phyloP scores from a whole-genome alignment of 2,797 vertebrate species.

The Clangula hyemalis region DNA sequence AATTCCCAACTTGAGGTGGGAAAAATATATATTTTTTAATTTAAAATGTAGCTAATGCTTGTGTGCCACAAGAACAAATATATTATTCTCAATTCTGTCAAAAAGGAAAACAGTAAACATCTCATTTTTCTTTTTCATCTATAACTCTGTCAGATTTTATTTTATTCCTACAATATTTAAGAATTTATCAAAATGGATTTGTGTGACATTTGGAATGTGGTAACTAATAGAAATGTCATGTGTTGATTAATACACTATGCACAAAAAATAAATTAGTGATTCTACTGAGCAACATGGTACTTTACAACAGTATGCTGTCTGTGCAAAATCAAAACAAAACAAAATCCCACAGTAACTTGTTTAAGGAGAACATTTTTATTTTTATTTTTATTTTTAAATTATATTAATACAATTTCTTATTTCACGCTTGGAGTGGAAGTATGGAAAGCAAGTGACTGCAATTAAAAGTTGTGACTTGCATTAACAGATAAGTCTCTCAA shows the following conservation, averaged over 20 bases:
- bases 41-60: background rate
- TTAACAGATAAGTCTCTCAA: background rate
- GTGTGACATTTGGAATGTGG: background rate
- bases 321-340: background rate
- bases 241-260: background rate
- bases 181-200: background rate
- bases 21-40: background rate
- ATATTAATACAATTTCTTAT: background rate
- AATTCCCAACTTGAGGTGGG: background rate
- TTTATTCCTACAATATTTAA: background rate
- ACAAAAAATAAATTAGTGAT: background rate
- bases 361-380: background rate
- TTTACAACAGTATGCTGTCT: background rate
- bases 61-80: background rate
- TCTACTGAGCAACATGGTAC: background rate
- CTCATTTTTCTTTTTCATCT: background rate
- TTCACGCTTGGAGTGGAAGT: background rate
- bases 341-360: background rate
- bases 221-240: background rate
- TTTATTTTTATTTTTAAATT: background rate
- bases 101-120: background rate
- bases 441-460: background rate
- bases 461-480: background rate
- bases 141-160: background rate
- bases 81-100: rapidly evolving